These are phyloP conservation scores for Vanacampus margaritifer DNA, from an alignment of 2,113 vertebrate species.

Conservation along the genomic window DNA sequence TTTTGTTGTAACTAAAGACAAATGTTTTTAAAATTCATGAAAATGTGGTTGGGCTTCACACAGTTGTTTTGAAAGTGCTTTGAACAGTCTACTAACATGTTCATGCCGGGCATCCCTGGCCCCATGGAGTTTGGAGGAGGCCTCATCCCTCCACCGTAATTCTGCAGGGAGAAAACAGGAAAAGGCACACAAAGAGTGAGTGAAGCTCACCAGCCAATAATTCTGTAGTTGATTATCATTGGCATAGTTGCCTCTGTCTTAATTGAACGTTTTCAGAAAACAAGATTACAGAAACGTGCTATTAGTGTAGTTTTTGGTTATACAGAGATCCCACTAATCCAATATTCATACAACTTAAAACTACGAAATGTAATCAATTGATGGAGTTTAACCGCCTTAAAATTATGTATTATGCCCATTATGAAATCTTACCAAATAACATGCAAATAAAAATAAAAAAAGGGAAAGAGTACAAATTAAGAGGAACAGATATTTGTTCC, in stretches of 20 bases:
- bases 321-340: too few species aligned
- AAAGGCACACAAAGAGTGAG: conserved; percentile 34
- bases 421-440: too few species aligned
- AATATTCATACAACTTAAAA: too few species aligned
- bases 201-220: conserved; percentile 43
- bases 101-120: conserved; percentile 82
- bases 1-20: too few species aligned
- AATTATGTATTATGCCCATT: too few species aligned
- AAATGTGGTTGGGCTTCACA: not conserved
- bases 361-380: too few species aligned
- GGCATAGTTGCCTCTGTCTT: not conserved
- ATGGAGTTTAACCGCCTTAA: too few species aligned
- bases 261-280: not conserved
- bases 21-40: not conserved
- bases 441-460: too few species aligned
- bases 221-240: conserved; percentile 15
- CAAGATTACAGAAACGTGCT: not conserved
- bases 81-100: conserved; percentile 87
- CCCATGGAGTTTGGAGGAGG: conserved; percentile 85
- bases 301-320: too few species aligned
- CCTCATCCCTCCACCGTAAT: conserved; percentile 86
- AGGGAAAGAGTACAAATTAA: too few species aligned
- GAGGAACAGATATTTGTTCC: too few species aligned
- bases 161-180: conserved; percentile 69
- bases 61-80: conserved; percentile 37